A percentile compares a stretch with the other conserved stretches of the same genome.
phyloP scores from a whole-genome alignment of 2,797 vertebrate genomes.

The Enteromius afrohamiltoni region DNA sequence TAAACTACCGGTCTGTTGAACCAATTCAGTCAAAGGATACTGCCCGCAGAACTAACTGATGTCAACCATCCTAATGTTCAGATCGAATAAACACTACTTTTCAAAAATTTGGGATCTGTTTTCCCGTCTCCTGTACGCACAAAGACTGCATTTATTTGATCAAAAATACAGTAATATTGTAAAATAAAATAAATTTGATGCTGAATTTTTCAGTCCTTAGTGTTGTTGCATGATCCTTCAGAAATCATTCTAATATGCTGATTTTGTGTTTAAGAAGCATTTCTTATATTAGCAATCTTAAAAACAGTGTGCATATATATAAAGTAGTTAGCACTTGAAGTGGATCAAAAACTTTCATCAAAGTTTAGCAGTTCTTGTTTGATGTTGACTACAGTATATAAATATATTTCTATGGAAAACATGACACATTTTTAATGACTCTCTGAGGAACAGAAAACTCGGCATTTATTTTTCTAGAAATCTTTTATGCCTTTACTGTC shows the following conservation, averaged over 20 bases:
- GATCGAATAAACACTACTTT: background rate
- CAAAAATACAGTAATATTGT: background rate
- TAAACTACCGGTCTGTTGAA: constrained; percentile 2
- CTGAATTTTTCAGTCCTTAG: background rate
- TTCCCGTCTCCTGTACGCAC: background rate
- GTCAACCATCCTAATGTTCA: background rate
- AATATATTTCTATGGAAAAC: background rate
- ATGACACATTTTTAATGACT: background rate
- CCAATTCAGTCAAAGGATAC: constrained; percentile 17
- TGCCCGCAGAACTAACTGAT: background rate
- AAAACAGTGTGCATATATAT: background rate
- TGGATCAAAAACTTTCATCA: too few species aligned
- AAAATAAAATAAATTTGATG: background rate
- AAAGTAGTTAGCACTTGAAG: too few species aligned
- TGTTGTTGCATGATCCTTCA: background rate
- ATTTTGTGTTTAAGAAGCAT: background rate
- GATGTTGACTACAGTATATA: too few species aligned
- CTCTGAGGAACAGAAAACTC: background rate
- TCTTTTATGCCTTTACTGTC: background rate
- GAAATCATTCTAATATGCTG: background rate
- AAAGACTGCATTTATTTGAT: background rate
- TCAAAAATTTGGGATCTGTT: background rate
- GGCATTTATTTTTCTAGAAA: background rate
- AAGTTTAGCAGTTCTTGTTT: too few species aligned
- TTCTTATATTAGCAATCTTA: background rate